Conservation (phyloP, 1,140 invertebrate genomes). For the Drosophila busckii region DNA sequence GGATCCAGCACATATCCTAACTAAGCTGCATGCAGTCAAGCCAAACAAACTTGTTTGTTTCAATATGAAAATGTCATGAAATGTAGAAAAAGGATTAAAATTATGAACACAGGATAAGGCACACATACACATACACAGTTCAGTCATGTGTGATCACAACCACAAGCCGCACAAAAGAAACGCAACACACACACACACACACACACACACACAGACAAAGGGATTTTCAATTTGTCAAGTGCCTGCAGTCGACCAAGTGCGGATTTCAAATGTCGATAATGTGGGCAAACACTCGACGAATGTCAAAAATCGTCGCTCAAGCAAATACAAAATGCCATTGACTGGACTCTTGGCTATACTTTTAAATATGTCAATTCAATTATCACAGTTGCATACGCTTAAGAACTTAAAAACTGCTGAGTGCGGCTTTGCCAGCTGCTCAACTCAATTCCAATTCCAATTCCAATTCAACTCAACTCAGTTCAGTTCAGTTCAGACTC, state of each 20-base stretch:
- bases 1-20: no score
- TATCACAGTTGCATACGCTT: slow-evolving; percentile 27
- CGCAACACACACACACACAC: neutral
- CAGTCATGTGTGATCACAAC: slow-evolving; percentile 31
- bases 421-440: slow-evolving; percentile 30
- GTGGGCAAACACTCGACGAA: slow-evolving; percentile 57
- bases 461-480: no score
- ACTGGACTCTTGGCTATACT: no score
- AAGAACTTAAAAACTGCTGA: slow-evolving; percentile 3
- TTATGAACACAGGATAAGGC: slow-evolving; percentile 67
- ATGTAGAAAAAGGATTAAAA: slow-evolving; percentile 69
- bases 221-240: slow-evolving; percentile 75
- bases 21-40: no score
- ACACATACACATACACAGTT: slow-evolving; percentile 28
- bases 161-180: slow-evolving; percentile 43
- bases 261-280: slow-evolving; percentile 77
- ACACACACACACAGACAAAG: slow-evolving; percentile 43
- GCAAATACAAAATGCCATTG: slow-evolving; percentile 52
- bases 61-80: slow-evolving; percentile 23
- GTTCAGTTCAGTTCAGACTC: no score
- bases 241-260: slow-evolving; percentile 43
- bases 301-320: slow-evolving; percentile 69
- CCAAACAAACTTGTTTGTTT: no score
- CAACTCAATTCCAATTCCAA: no score
- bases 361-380: slow-evolving; percentile 29